Percentiles rank a stretch among this genome's conserved stretches.
Conservation (phyloP, 2,113 vertebrate genomes). For the Columba livia region DNA sequence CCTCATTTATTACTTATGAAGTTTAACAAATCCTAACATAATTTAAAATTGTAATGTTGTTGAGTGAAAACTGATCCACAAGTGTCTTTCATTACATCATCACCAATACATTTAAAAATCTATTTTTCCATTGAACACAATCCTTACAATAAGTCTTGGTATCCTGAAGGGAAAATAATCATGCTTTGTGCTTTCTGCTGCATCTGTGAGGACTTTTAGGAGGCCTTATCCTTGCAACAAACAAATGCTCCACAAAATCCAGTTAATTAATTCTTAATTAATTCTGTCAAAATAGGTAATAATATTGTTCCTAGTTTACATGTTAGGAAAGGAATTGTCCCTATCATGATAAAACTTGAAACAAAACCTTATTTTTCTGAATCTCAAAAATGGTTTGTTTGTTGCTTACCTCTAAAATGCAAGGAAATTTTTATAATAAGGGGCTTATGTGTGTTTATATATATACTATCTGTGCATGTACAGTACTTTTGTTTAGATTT, state of each 20-base stretch:
- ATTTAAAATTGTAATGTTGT: neutral
- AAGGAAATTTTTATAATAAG: neutral
- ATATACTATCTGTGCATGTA: fast-evolving
- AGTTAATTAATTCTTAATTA: neutral
- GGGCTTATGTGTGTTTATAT: neutral
- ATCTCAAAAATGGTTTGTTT: neutral
- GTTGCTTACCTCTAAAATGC: neutral
- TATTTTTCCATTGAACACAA: neutral
- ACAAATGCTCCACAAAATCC: neutral
- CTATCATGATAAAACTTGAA: neutral
- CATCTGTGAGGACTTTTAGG: neutral
- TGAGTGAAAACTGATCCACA: neutral
- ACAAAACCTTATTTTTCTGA: neutral
- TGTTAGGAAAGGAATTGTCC: neutral
- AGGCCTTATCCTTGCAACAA: neutral
- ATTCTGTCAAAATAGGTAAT: neutral
- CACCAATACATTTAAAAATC: neutral
- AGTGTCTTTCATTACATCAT: neutral
- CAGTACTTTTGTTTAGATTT: neutral
- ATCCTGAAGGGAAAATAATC: neutral
- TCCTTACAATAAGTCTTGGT: neutral
- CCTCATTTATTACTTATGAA: neutral
- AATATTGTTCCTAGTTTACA: neutral
- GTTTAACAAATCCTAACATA: neutral
- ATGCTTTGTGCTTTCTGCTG: neutral